These are phyloP conservation scores for Parnassius mnemosyne DNA, from an alignment of 2,888 invertebrate species.

Conservation along the genomic window DNA sequence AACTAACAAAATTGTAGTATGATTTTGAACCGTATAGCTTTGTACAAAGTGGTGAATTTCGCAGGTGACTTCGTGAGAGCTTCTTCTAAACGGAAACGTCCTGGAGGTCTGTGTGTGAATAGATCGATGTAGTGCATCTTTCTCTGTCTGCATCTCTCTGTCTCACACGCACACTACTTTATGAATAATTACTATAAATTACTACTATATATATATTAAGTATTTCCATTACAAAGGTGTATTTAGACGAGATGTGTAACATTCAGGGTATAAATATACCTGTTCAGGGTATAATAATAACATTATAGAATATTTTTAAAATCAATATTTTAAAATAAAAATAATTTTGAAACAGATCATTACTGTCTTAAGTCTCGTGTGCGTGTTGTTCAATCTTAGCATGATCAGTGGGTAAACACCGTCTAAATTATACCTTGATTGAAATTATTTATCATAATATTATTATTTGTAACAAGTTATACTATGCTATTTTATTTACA, in stretches of 20 bases:
- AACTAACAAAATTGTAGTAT: conserved; percentile 53
- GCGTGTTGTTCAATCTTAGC: background rate
- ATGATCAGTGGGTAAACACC: background rate
- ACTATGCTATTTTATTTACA: conserved; percentile 14
- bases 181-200: conserved; percentile 31
- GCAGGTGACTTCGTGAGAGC: conserved; percentile 79
- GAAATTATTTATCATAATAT: conserved; percentile 4
- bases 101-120: conserved; percentile 75
- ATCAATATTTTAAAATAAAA: too few relatives aligned
- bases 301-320: too few relatives aligned
- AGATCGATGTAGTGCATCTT: conserved; percentile 78
- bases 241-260: conserved; percentile 13
- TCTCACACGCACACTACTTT: conserved; percentile 67
- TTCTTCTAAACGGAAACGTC: conserved; percentile 63
- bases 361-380: too few relatives aligned
- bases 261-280: background rate
- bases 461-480: conserved; percentile 20
- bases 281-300: too few relatives aligned
- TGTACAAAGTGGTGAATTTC: conserved; percentile 65
- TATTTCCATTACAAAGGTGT: conserved; percentile 25
- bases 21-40: conserved; percentile 43
- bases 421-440: conserved; percentile 23
- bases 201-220: conserved; percentile 23
- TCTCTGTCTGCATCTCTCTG: conserved; percentile 69
- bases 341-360: too few relatives aligned